These are phyloP conservation scores for Sebastes wilsoni DNA, from an alignment of 2,797 vertebrate species.

Conservation along the genomic window DNA sequence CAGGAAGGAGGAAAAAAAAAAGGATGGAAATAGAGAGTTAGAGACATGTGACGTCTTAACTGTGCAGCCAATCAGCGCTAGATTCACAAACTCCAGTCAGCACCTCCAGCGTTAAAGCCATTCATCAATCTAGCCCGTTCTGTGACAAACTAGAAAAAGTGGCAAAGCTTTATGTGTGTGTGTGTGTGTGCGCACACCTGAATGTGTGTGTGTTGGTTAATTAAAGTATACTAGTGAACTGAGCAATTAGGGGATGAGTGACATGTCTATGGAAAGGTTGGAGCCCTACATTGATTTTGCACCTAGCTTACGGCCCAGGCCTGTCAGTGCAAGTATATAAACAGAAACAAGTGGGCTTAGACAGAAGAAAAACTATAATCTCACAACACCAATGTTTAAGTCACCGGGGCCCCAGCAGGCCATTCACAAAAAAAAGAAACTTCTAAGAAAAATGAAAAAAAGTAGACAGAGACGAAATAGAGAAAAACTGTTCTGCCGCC, in stretches of 20 bases:
- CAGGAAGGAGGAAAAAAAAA: not conserved
- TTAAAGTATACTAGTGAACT: conserved; percentile 49
- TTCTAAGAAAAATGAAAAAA: conserved; percentile 1
- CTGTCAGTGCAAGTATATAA: conserved; percentile 35
- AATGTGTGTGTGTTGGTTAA: conserved; percentile 28
- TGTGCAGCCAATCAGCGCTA: conserved; percentile 28
- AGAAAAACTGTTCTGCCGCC: not conserved
- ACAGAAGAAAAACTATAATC: conserved; percentile 2
- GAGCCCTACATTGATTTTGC: conserved; percentile 53
- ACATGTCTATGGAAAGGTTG: conserved; percentile 45
- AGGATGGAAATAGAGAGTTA: conserved; percentile 4
- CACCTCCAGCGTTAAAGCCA: conserved; percentile 29
- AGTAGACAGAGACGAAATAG: conserved; percentile 12
- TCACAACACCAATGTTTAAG: not conserved
- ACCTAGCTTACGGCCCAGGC: conserved; percentile 22
- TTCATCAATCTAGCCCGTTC: conserved; percentile 48
- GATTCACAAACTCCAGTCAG: conserved; percentile 18
- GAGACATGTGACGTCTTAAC: conserved; percentile 37
- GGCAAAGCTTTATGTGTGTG: conserved; percentile 3
- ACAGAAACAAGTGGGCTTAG: conserved; percentile 22
- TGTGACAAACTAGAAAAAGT: conserved; percentile 22
- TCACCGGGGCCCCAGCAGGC: not conserved
- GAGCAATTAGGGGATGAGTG: conserved; percentile 60
- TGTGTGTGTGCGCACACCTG: not conserved
- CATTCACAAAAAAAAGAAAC: not conserved